Percentiles rank a stretch among this genome's conserved stretches.
These are phyloP conservation scores for Pristionchus maxplancki DNA, from an alignment of 2,888 invertebrate species.

Conservation along the genomic window DNA sequence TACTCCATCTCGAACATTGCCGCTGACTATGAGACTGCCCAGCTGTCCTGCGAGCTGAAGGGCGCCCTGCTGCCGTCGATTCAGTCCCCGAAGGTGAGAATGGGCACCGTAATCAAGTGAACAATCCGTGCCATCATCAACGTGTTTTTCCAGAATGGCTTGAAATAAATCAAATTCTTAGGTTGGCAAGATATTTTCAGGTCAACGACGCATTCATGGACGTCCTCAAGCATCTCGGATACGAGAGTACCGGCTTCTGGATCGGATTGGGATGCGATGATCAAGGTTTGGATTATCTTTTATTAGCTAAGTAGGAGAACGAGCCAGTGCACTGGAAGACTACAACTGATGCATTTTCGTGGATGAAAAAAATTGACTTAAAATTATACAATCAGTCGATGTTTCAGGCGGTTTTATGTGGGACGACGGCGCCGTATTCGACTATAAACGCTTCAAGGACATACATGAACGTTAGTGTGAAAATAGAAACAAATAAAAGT, in stretches of 20 bases:
- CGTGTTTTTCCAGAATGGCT: too few species aligned
- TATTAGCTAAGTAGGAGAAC: too few species aligned
- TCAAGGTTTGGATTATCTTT: neutral
- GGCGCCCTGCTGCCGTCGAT: neutral
- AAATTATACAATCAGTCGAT: too few species aligned
- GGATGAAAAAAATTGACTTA: too few species aligned
- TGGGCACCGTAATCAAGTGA: too few species aligned
- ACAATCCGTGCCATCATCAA: too few species aligned
- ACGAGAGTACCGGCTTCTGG: neutral
- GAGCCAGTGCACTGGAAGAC: too few species aligned
- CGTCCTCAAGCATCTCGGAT: neutral
- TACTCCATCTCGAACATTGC: neutral
- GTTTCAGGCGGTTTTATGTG: neutral
- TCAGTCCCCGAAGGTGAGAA: neutral
- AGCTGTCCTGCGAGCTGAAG: neutral
- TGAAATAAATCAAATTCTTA: too few species aligned
- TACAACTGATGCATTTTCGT: too few species aligned
- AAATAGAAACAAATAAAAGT: too few species aligned
- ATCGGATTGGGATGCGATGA: neutral
- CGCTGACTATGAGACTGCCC: neutral
- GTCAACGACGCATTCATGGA: neutral
- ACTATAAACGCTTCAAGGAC: neutral
- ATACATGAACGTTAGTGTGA: neutral
- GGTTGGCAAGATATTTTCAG: too few species aligned
- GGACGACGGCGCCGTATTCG: neutral